Conservation (phyloP, 2,113 vertebrate species). For the Scopus umbretta region DNA sequence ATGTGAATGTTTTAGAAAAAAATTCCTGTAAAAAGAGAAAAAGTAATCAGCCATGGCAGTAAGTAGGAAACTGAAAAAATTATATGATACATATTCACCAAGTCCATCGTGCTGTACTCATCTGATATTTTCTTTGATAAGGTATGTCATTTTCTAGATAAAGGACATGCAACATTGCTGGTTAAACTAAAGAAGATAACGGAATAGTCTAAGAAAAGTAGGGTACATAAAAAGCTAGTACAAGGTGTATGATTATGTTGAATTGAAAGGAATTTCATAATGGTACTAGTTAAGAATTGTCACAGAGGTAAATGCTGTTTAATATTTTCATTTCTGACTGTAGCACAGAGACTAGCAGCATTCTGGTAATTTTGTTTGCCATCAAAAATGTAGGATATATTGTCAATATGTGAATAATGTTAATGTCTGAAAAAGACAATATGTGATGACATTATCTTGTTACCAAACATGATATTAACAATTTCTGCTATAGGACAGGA, state of each 20-base stretch:
- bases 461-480: background rate
- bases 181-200: background rate
- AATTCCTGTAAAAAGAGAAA: background rate
- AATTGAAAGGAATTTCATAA: background rate
- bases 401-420: background rate
- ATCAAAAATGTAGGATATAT: background rate
- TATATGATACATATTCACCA: background rate
- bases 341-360: background rate
- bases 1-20: background rate
- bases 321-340: background rate
- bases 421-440: background rate
- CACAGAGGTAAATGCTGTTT: background rate
- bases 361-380: background rate
- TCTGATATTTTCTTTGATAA: background rate
- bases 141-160: background rate
- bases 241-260: background rate
- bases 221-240: background rate
- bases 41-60: background rate
- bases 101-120: background rate
- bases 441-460: background rate
- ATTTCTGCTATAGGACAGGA: background rate
- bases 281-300: background rate
- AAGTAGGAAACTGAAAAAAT: background rate
- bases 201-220: background rate
- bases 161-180: background rate